phyloP scores from a whole-genome alignment of 2,797 vertebrate species.

The Glyptemys insculpta region DNA sequence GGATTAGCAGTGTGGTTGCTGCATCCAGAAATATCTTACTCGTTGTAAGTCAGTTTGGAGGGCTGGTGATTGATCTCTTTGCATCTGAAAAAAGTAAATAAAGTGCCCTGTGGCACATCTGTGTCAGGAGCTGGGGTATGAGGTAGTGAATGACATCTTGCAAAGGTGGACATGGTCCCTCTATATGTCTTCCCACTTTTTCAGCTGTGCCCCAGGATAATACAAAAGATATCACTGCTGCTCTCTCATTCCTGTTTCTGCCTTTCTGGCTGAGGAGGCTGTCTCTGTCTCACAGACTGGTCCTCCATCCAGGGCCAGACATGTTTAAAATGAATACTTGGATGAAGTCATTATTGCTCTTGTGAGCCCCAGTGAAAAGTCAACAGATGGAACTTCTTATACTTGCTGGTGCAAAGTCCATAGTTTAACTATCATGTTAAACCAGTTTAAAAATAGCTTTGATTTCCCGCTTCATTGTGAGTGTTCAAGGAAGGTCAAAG shows the following conservation, averaged over 20 bases:
- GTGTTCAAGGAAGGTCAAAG: too few species aligned
- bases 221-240: too few species aligned
- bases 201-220: too few species aligned
- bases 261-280: too few species aligned
- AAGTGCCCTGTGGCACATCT: neutral
- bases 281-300: too few species aligned
- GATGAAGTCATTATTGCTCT: neutral
- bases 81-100: neutral
- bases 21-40: neutral
- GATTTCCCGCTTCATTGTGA: neutral
- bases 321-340: too few species aligned
- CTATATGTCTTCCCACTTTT: too few species aligned
- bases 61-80: neutral
- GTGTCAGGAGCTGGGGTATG: too few species aligned
- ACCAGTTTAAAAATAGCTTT: neutral
- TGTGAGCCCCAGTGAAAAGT: neutral
- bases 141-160: too few species aligned
- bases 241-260: too few species aligned
- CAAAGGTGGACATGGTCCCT: too few species aligned
- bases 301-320: too few species aligned
- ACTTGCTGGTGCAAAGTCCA: neutral
- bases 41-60: neutral
- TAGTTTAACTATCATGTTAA: neutral
- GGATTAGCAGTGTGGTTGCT: neutral
- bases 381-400: neutral